Evolutionary conservation across 2,797 vertebrate genomes (phyloP), one percentile per base, ranked within the genome.

Genomic region (Amblyopsis hoosieri): DNA sequence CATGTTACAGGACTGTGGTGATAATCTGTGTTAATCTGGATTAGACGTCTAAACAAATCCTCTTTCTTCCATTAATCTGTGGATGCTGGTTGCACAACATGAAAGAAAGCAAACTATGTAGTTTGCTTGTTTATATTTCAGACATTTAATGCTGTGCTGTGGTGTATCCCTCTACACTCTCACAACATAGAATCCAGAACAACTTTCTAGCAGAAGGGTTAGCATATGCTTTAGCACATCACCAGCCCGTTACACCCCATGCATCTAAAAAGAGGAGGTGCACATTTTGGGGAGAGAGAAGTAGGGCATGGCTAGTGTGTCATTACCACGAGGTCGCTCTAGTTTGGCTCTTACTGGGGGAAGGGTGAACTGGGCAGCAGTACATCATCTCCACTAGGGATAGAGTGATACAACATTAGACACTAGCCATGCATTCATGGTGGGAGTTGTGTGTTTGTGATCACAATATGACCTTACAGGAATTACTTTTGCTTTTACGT

Each of bases 21-120:
- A 65, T 83, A 83, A 88, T 86, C 76, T 80, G 54, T 56, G 61
- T 78, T 89, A 86, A 89, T 90, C 86, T 85, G 88, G 85, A 87
- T 89, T 90, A 90, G 66, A 75, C 9, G n/a, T 82, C 70, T 66
- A 76, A 83, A 79, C 47, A 52, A 54, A 12, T 74, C 74, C 70
- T 65, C 61, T 64, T 57, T 68, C 76, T 75, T 76, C 73, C 42
- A 54, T 74, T 83, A 67, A 79, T 76, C 71, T 81, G 71, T 71
- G 66, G 56, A 57, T 42, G 64, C 60, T 56, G 68, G 64, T 87
- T 86, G 80, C 64, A 74, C 80, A 81, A 84, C 83, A 73, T 52
- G 71, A 56, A 29, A 51, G 33, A 37, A 37, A 5, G 7, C 54
- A 61, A 71, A 53, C 23, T 46, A 46, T 51, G 58, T 50, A 37